These are phyloP conservation scores for Drosophila macrothrix DNA, from an alignment of 2,888 invertebrate genomes.

Conservation along the genomic window DNA sequence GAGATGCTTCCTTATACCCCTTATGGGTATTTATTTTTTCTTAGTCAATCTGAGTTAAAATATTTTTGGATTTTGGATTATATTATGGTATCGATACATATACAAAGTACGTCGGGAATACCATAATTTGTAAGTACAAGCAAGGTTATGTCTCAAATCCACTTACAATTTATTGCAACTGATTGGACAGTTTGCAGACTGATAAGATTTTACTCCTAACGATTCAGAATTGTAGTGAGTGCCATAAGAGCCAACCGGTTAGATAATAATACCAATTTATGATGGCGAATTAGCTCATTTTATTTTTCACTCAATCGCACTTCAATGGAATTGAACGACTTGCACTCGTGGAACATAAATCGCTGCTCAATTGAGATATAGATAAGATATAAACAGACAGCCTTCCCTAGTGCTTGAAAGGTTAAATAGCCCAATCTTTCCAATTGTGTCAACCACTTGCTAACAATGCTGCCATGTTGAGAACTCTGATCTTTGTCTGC, in stretches of 20 bases:
- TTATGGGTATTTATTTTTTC: not conserved
- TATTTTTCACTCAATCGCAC: not conserved
- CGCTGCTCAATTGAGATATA: constrained; percentile 2
- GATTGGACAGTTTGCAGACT: not conserved
- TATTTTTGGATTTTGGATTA: not conserved
- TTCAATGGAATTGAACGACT: not conserved
- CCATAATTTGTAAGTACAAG: not conserved
- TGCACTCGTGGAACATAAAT: not conserved
- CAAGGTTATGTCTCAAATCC: not conserved
- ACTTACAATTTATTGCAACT: not conserved
- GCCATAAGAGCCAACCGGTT: not conserved
- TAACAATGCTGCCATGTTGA: constrained; percentile 22
- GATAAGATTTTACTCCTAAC: not conserved
- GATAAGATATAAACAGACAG: constrained; percentile 33
- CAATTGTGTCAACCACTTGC: constrained; percentile 5
- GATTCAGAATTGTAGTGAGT: not conserved
- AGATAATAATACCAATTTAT: not conserved
- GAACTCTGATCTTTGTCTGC: constrained; percentile 23
- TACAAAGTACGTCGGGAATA: not conserved
- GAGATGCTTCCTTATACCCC: not conserved
- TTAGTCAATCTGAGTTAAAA: not conserved
- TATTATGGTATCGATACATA: not conserved
- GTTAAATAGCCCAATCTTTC: constrained; percentile 25
- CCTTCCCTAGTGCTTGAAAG: not conserved
- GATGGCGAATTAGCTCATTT: not conserved